Base-by-base conservation (phyloP, 2,888 invertebrate genomes). In the Melinaea marsaeus region DNA sequence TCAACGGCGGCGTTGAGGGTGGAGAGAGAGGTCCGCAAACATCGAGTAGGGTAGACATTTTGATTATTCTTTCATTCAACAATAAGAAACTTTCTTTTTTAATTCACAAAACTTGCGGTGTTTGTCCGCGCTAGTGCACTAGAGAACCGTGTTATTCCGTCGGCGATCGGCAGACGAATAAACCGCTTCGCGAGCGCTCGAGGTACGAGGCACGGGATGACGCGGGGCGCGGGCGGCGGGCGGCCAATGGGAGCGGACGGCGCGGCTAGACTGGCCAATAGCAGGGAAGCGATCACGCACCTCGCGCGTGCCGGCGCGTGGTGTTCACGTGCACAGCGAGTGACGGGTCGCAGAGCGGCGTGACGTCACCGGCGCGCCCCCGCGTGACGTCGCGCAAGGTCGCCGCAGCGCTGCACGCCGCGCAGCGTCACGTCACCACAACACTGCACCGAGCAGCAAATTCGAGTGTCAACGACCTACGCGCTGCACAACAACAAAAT, bases 251-350 rank as follows among this genome's bases (percentile, higher is more conserved):
- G 73, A 78, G 81, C 74, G 83, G 94, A 93, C 94, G 95, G 95
- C 95, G 94, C 94, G 95, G 91, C 94, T 80, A 81, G 69, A 73
- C 71, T 78, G 79, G 76, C 95, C 94, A 95, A 95, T 95, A 79
- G 79, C 77, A 71, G 76, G 60, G 67, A 60, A 71, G 79, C 80
- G 92, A 92, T 93, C 96, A 96, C 93, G 93, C 95, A 92, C 88
- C 88, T 85, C 85, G 90, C 92, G 95, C 96, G 94, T 96, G 96
- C 92, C 86, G 79, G 85, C 88, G 93, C 93, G 93, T 93, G 94
- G 81, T 94, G 93, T 95, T 95, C 96, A 96, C 96, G 96, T 96
- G 96, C 92, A 92, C 94, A 86, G 85, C 86, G 94, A 92, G 93
- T 95, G 95, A 93, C 93, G 86, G 83, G 79, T 73, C 75, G 75